These are phyloP conservation scores for Megastigmus dorsalis DNA, from an alignment of 2,888 invertebrate species.

Conservation along the genomic window DNA sequence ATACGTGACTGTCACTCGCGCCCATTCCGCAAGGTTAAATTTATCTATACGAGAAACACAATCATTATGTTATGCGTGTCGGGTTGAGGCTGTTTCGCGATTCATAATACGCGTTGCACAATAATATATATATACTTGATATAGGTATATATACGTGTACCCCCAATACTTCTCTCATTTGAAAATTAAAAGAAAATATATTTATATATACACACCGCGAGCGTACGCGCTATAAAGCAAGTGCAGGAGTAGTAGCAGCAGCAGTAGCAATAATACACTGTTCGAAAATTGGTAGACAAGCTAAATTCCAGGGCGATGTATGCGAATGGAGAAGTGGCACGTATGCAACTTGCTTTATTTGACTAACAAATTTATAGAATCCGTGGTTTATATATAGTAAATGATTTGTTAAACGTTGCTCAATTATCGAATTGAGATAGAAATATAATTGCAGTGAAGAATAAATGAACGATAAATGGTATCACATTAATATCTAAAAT, in stretches of 20 bases:
- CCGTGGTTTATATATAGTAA: too few species aligned
- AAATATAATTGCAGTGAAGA: too few species aligned
- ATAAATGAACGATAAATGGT: too few species aligned
- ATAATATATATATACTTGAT: neutral
- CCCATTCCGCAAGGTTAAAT: neutral
- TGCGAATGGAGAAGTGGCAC: slow-evolving; percentile 4
- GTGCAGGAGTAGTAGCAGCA: slow-evolving; percentile 13
- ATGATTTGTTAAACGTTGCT: too few species aligned
- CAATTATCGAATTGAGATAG: too few species aligned
- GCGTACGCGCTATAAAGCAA: slow-evolving; percentile 7
- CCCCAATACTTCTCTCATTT: slow-evolving; percentile 11
- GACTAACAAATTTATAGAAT: too few species aligned
- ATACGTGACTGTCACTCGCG: too few species aligned
- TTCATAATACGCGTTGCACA: too few species aligned
- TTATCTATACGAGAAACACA: neutral
- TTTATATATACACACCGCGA: slow-evolving; percentile 1
- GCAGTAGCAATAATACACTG: neutral
- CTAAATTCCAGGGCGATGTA: neutral
- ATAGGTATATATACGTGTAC: neutral
- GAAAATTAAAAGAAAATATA: neutral
- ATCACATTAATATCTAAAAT: too few species aligned
- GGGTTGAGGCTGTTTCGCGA: too few species aligned
- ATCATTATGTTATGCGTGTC: neutral
- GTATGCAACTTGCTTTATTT: too few species aligned
- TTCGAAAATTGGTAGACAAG: neutral